A percentile compares a stretch with the other conserved stretches of the same genome.
Evolutionary conservation across 1,140 invertebrate species (phyloP).

Genomic region (Drosophila insularis): DNA sequence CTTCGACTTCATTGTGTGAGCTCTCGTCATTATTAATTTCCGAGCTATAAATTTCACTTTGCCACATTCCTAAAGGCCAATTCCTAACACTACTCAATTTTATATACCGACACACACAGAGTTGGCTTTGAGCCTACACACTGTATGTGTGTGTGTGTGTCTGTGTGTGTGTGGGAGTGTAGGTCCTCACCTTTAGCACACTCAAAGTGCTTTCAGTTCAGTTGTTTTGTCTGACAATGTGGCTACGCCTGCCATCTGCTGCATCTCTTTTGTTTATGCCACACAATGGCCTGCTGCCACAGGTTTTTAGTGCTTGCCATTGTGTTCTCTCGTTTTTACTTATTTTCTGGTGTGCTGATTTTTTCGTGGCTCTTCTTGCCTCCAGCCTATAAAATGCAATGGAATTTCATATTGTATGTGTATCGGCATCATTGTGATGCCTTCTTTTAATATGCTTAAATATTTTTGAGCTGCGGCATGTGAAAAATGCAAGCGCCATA

Average conservation of each 20-base stretch:
- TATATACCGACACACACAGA: conserved; percentile 22
- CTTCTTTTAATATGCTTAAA: conserved; percentile 68
- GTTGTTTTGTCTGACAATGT: conserved; percentile 54
- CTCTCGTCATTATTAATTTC: conserved; percentile 79
- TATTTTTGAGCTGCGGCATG: conserved; percentile 73
- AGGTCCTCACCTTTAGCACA: conserved; percentile 68
- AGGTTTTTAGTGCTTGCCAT: conserved; percentile 74
- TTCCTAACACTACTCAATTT: conserved; percentile 53
- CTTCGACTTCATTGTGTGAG: conserved; percentile 63
- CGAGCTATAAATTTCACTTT: conserved; percentile 79
- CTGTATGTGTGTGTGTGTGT: neutral
- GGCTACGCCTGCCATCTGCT: conserved; percentile 58
- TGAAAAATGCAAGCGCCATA: conserved; percentile 68
- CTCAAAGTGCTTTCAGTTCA: conserved; percentile 61
- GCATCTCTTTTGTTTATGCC: conserved; percentile 79
- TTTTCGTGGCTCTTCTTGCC: conserved; percentile 13
- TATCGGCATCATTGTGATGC: conserved; percentile 66
- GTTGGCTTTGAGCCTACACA: neutral
- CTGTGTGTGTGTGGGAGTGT: neutral
- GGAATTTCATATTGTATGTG: conserved; percentile 72
- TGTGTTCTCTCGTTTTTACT: conserved; percentile 32
- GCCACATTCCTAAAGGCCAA: conserved; percentile 76
- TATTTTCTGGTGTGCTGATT: neutral
- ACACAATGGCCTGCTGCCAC: conserved; percentile 70
- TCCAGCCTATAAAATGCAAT: conserved; percentile 74